A percentile compares a stretch with the other conserved stretches of the same genome.
Conservation (phyloP, 2,113 vertebrate genomes). For the Todiramphus saurophagus region DNA sequence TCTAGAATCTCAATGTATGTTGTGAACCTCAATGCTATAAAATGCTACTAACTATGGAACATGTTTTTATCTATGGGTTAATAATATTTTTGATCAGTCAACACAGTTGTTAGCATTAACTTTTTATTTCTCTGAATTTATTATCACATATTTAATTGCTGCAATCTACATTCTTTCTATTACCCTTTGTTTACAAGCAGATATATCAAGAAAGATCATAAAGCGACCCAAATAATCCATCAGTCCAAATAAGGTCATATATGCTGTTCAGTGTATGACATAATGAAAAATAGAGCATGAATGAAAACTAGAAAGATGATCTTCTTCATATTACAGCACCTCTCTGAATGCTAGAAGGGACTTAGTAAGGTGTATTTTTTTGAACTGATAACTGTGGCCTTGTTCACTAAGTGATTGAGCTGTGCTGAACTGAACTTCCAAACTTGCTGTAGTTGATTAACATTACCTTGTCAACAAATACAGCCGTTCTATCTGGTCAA, state of each 20-base stretch:
- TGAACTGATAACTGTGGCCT: not conserved
- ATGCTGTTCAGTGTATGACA: not conserved
- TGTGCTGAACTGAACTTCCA: not conserved
- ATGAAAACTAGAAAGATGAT: not conserved
- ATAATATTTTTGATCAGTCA: not conserved
- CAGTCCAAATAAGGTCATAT: accelerated
- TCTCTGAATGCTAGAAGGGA: not conserved
- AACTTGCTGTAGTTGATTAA: not conserved
- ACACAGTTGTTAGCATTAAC: not conserved
- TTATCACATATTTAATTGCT: not conserved
- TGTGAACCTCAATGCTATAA: not conserved
- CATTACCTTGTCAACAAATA: not conserved
- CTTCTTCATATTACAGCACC: not conserved
- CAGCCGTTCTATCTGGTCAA: not conserved
- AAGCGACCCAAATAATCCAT: not conserved
- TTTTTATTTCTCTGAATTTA: not conserved
- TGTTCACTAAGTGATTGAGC: not conserved
- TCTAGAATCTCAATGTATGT: not conserved
- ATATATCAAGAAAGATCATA: not conserved
- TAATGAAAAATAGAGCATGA: not conserved
- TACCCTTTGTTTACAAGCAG: not conserved
- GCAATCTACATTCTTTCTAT: not conserved
- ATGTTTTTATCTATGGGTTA: not conserved
- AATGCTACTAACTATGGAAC: not conserved
- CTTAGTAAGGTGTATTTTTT: not conserved